Conservation (phyloP, 2,113 vertebrate species). For the Phaetusa simplex region DNA sequence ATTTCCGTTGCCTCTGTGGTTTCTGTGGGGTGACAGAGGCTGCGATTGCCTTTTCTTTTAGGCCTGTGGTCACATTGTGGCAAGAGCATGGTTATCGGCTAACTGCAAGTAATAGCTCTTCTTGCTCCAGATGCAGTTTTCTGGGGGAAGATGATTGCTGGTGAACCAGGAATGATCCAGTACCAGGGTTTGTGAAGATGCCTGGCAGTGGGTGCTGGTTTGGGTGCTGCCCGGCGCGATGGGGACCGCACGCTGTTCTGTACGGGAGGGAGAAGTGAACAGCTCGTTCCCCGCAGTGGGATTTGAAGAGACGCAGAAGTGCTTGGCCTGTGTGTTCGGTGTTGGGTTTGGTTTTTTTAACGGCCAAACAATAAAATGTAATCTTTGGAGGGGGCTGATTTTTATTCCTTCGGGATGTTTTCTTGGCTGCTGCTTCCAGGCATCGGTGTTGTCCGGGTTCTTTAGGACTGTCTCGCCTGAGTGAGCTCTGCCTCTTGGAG, state of each 20-base stretch:
- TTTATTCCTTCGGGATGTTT: background rate
- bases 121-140: background rate
- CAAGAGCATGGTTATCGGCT: background rate
- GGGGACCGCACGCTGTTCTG: rapidly evolving
- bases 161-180: background rate
- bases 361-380: background rate
- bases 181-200: background rate
- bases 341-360: background rate
- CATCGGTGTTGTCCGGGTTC: background rate
- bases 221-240: background rate
- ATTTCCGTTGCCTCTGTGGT: background rate
- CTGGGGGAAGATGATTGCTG: background rate
- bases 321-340: background rate
- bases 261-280: background rate
- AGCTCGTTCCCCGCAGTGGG: background rate
- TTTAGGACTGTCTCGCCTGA: background rate
- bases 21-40: background rate
- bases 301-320: background rate
- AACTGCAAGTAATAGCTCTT: background rate
- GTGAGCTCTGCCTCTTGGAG: background rate
- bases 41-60: background rate
- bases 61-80: background rate
- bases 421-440: background rate
- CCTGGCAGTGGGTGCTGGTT: background rate
- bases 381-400: background rate